phyloP scores from a whole-genome alignment of 1,140 invertebrate genomes.

The Papilio polyxenes region DNA sequence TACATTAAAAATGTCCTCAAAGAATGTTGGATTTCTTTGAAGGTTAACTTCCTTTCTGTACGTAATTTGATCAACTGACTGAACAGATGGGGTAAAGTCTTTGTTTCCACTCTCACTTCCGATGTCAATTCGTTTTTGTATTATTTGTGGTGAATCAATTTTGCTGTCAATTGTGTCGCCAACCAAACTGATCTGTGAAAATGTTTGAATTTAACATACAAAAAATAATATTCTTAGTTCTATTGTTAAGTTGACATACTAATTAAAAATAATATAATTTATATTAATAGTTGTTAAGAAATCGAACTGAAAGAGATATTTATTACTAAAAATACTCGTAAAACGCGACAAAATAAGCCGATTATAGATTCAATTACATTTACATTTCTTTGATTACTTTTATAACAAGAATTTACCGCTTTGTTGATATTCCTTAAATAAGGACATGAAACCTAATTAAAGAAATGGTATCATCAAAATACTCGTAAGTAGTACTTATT shows the following conservation, averaged over 20 bases:
- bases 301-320: no score
- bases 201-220: background rate
- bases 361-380: background rate
- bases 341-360: background rate
- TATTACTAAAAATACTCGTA: no score
- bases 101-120: constrained; percentile 29
- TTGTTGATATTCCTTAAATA: background rate
- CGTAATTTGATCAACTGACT: constrained; percentile 42
- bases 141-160: constrained; percentile 48
- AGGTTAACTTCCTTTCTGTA: constrained; percentile 63
- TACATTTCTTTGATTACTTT: background rate
- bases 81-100: background rate
- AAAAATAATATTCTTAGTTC: no score
- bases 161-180: constrained; percentile 49
- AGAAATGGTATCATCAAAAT: background rate
- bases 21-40: constrained; percentile 66
- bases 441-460: background rate
- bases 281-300: no score
- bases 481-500: no score
- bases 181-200: constrained; percentile 50
- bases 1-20: constrained; percentile 73
- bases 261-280: no score
- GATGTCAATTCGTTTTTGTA: constrained; percentile 67
- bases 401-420: background rate
- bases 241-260: no score